phyloP scores from a whole-genome alignment of 1,140 invertebrate genomes.

The Cydia fagiglandana region DNA sequence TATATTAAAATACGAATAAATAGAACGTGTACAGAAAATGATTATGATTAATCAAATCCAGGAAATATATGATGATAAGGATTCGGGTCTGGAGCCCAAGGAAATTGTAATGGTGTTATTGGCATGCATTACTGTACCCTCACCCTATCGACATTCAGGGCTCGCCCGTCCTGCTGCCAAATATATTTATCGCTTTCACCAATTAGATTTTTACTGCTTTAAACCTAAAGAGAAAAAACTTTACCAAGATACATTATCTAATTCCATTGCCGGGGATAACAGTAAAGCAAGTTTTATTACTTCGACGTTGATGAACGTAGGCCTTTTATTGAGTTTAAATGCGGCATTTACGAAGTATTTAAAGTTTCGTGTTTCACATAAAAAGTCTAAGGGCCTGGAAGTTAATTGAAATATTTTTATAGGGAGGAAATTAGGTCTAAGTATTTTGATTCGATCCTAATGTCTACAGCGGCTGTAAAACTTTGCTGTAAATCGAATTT shows the following conservation, averaged over 20 bases:
- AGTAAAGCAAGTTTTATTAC: constrained; percentile 75
- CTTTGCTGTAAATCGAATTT: neutral
- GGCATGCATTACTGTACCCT: constrained; percentile 58
- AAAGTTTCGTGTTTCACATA: constrained; percentile 60
- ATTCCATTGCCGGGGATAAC: constrained; percentile 67
- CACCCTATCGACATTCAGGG: constrained; percentile 57
- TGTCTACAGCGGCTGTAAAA: constrained; percentile 6
- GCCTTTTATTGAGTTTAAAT: constrained; percentile 75
- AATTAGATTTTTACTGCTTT: constrained; percentile 62
- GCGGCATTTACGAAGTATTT: constrained; percentile 69
- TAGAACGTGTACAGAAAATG: constrained; percentile 33
- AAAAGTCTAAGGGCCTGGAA: constrained; percentile 53
- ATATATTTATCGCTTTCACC: constrained; percentile 61
- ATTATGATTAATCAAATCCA: constrained; percentile 38
- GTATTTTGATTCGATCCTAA: constrained; percentile 41
- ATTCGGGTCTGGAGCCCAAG: constrained; percentile 43
- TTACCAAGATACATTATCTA: constrained; percentile 68
- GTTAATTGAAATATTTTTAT: constrained; percentile 50
- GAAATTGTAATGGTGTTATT: constrained; percentile 55
- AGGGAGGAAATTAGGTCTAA: constrained; percentile 41
- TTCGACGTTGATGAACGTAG: constrained; percentile 68
- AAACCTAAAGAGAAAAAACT: constrained; percentile 54
- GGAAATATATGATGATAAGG: constrained; percentile 46
- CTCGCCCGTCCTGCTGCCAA: constrained; percentile 48
- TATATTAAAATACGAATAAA: neutral